phyloP scores from a whole-genome alignment of 2,113 vertebrate species.

The Lichenostomus cassidix region DNA sequence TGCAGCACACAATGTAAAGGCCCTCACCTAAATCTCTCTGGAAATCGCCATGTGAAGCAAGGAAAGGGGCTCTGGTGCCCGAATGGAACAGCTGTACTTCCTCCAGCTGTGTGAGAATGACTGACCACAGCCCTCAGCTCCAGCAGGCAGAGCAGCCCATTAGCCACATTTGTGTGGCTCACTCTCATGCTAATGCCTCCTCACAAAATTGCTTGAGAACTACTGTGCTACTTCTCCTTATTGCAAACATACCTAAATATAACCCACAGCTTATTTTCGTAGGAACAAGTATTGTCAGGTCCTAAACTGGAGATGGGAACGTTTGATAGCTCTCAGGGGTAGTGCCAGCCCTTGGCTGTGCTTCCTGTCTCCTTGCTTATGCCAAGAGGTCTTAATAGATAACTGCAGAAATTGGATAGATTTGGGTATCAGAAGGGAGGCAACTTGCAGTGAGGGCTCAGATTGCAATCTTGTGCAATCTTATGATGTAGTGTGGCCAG shows the following conservation, averaged over 20 bases:
- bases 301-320: constrained; percentile 2
- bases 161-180: not conserved
- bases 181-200: not conserved
- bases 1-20: not conserved
- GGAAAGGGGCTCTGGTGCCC: not conserved
- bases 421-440: not conserved
- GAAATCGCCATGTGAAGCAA: not conserved
- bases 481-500: not conserved
- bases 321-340: not conserved
- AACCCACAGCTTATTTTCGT: constrained; percentile 13
- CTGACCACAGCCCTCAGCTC: not conserved
- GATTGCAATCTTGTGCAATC: not conserved
- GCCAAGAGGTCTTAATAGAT: not conserved
- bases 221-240: not conserved
- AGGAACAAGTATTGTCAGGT: constrained; percentile 15
- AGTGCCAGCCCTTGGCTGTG: not conserved
- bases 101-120: not conserved
- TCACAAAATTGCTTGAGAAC: not conserved
- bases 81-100: not conserved
- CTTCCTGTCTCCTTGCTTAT: not conserved
- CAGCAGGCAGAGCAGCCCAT: not conserved
- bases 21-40: not conserved
- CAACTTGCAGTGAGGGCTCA: not conserved
- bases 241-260: constrained; percentile 10
- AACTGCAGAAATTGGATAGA: not conserved